Base-by-base conservation (phyloP, 1,140 invertebrate species). In the Drosophila malerkotliana region DNA sequence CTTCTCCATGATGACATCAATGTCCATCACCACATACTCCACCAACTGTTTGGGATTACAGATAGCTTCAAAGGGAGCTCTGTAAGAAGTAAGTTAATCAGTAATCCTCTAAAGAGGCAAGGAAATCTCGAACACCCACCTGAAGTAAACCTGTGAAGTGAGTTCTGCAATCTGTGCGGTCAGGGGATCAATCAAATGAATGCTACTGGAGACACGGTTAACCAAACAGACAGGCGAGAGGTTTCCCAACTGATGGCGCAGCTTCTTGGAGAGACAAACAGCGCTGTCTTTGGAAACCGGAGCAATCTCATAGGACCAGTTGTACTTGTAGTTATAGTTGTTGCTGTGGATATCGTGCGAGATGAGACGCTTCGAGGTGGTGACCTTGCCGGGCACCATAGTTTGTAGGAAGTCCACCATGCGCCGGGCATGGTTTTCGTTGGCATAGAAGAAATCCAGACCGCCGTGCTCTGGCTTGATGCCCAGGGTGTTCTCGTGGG, bases 331-430 rank as follows among this genome's bases (percentile, higher is more conserved):
- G 92, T 99, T 99, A 92, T 97, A 99, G 34, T 96, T 95, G 91
- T 99, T 99, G 90, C 96, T 99, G 91, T 98, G 97, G 32, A 97
- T 97, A 92, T 99, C 99, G 90, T 99, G 98, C 1, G 98, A 99
- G 76, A 99, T 96, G 9, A 99, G 93, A 88, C 99, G 98, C 92
- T 99, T 98, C 0, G 98, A 98, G 80, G 96, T 96, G 63, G 96
- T 95, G 91, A 95, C 96, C 88, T 96, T 95, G 83, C 95, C 95
- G 2, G 99, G 98, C 51, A 99, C 94, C 64, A 98, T 96, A 12
- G 96, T 94, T 57, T 93, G 92, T 1, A 99, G 92, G 91, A 99
- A 99, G 85, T 99, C 98, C 3, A 99, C 95, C 94, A 99, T 95
- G 94, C 99, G 99, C 24, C 97, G 94, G 1, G 99, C 98, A 92